Base-by-base conservation (phyloP, 92 coral and sea anemone species). In the Porites cylindrica region DNA sequence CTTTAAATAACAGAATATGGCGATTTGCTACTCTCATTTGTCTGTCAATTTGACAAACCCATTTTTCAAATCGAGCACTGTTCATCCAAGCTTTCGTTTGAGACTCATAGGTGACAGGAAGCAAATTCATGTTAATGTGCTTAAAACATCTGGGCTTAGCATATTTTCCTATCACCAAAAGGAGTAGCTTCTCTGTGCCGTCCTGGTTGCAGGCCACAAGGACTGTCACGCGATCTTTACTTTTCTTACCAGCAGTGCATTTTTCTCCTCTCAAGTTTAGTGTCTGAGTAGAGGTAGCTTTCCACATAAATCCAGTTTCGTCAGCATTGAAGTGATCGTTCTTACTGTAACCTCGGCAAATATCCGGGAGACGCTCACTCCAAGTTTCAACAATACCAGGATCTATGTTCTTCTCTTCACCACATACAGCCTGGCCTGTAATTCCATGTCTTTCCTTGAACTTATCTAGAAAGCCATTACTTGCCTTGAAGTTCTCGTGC, bases 401-500 rank as follows among this genome's bases (percentile, higher is more conserved):
- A 51, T 77, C 89, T 4, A 77, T 78, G 50, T 70, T 85, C 66
- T 85, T 85, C 77, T 77, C 89, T 85, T 86, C 90, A 16, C 89
- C 89, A 47, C 84, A 78, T 18, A 86, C 72, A 86, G 23, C 66
- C 78, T 86, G 84, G 78, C 78, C 79, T 68, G 83, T 78, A 6
- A 86, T 86, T 10, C 84, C 84, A 8, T 69, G 84, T 56, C 89
- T 86, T 86, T 86, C 84, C 77, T 86, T 86, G 76, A 86, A 86
- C 43, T 59, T 77, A 8, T 85, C 89, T n/a, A 85, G 83, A 65
- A 85, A 85, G 43, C 83, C 83, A 50, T 67, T 85, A 21, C 84
- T 85, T 85, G 89, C 84, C 84, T 58, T 85, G 54, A 76, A 85
- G 72, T 71, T 86, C 7, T 66, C 70, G 24, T 67, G 38, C 54